Percentiles rank a stretch among this genome's conserved stretches.
Evolutionary conservation across 2,797 vertebrate genomes (phyloP).

Genomic region (Cyprinella venusta): DNA sequence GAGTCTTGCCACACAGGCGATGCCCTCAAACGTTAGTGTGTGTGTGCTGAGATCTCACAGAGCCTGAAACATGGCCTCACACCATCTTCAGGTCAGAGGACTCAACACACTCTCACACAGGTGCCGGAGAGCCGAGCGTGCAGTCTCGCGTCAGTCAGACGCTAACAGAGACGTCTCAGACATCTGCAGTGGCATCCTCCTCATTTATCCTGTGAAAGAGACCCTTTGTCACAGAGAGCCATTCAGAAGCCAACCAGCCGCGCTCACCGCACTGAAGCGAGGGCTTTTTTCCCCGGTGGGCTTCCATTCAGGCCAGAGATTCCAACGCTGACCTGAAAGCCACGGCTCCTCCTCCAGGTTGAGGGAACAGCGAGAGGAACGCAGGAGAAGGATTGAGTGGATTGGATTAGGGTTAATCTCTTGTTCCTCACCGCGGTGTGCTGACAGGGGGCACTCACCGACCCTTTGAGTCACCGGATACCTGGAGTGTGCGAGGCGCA

Average conservation of each 20-base stretch:
- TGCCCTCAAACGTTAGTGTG: not conserved
- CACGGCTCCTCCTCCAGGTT: conserved; percentile 80
- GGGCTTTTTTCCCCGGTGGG: conserved; percentile 56
- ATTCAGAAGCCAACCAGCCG: conserved; percentile 73
- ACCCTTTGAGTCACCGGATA: conserved; percentile 77
- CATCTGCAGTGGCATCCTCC: conserved; percentile 80
- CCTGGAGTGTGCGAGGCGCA: conserved; percentile 62
- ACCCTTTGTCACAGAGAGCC: conserved; percentile 77
- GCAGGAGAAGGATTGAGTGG: conserved; percentile 75
- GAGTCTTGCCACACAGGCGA: not conserved
- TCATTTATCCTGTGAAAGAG: conserved; percentile 75
- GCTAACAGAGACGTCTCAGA: conserved; percentile 85
- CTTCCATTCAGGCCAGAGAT: conserved; percentile 83
- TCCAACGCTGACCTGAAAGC: conserved; percentile 84
- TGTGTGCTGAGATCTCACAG: not conserved
- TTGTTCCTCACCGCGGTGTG: conserved; percentile 85
- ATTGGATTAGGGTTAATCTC: conserved; percentile 94
- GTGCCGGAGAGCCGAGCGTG: conserved; percentile 62
- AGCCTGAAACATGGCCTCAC: not conserved
- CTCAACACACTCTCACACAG: conserved; percentile 2
- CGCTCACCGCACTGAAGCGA: conserved; percentile 77
- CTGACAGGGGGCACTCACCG: conserved; percentile 85
- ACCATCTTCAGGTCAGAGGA: conserved; percentile 17
- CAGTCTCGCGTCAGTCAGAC: conserved; percentile 83
- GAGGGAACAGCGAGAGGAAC: conserved; percentile 81